phyloP scores from a whole-genome alignment of 2,113 vertebrate genomes.

The Amphiprion percula region DNA sequence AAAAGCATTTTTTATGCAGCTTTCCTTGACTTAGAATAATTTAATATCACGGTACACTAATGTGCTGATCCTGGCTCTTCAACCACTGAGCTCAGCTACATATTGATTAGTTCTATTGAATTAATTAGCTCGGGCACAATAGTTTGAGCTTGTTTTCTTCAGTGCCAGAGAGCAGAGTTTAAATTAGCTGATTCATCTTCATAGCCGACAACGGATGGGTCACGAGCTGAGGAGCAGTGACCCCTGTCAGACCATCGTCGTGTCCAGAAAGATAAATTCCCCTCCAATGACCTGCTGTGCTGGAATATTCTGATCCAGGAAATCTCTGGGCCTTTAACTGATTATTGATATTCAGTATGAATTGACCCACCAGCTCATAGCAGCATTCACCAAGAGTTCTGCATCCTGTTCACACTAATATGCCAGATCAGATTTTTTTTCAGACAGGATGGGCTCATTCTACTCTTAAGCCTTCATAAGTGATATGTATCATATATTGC shows the following conservation, averaged over 20 bases:
- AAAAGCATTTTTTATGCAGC: slow-evolving; percentile 25
- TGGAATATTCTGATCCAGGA: slow-evolving; percentile 56
- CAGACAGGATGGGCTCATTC: slow-evolving; percentile 60
- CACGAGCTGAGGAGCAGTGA: slow-evolving; percentile 55
- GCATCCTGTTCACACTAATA: slow-evolving; percentile 58
- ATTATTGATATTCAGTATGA: slow-evolving; percentile 63
- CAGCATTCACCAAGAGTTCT: slow-evolving; percentile 49
- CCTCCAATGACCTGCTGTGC: slow-evolving; percentile 33
- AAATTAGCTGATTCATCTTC: slow-evolving; percentile 72
- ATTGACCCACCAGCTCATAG: slow-evolving; percentile 58
- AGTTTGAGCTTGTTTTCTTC: slow-evolving; percentile 31
- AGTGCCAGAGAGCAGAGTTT: slow-evolving; percentile 47
- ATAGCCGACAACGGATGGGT: slow-evolving; percentile 49
- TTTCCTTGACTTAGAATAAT: slow-evolving; percentile 43
- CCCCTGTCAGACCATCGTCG: slow-evolving; percentile 37
- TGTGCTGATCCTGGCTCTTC: slow-evolving; percentile 63
- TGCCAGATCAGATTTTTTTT: slow-evolving; percentile 70
- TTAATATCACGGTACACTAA: slow-evolving; percentile 47
- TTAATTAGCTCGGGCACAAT: slow-evolving; percentile 64
- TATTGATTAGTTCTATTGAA: slow-evolving; percentile 69
- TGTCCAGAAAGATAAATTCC: slow-evolving; percentile 55
- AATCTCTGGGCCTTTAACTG: slow-evolving; percentile 46
- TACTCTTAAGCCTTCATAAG: slow-evolving; percentile 55
- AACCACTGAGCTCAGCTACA: slow-evolving; percentile 56
- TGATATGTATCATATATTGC: slow-evolving; percentile 69